Evolutionary conservation across 1,140 invertebrate species (phyloP).

Genomic region (Diploscapter pachys): DNA sequence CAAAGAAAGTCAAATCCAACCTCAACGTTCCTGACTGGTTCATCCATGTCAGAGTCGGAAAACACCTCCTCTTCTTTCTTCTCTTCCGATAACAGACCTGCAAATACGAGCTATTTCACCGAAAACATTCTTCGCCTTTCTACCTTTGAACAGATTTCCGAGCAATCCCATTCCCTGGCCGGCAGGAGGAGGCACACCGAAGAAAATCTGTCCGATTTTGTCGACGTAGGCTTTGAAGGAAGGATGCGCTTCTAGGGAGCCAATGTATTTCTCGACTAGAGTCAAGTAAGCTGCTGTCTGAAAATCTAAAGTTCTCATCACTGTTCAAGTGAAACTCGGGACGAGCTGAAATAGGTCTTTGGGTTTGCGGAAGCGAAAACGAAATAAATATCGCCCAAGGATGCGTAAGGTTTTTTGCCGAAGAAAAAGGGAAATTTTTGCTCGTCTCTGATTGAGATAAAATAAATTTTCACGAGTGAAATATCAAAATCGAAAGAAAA

Average conservation of each 20-base stretch:
- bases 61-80: constrained; percentile 9
- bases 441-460: no score
- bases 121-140: background rate
- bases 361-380: no score
- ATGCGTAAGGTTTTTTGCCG: no score
- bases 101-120: background rate
- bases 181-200: constrained; percentile 9
- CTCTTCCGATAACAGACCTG: constrained; percentile 1
- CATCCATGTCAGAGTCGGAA: constrained; percentile 17
- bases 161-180: constrained; percentile 10
- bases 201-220: constrained; percentile 28
- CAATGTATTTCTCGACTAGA: constrained; percentile 22
- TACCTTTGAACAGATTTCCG: constrained; percentile 28
- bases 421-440: no score
- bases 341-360: background rate
- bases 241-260: background rate
- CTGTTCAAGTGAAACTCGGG: background rate
- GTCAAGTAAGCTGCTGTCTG: background rate
- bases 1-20: background rate
- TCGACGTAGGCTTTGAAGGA: constrained; percentile 11
- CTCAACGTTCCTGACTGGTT: background rate
- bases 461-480: no score
- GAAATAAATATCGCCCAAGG: no score
- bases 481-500: no score
- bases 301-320: background rate